phyloP scores from a whole-genome alignment of 2,113 vertebrate genomes.

The Caloenas nicobarica region DNA sequence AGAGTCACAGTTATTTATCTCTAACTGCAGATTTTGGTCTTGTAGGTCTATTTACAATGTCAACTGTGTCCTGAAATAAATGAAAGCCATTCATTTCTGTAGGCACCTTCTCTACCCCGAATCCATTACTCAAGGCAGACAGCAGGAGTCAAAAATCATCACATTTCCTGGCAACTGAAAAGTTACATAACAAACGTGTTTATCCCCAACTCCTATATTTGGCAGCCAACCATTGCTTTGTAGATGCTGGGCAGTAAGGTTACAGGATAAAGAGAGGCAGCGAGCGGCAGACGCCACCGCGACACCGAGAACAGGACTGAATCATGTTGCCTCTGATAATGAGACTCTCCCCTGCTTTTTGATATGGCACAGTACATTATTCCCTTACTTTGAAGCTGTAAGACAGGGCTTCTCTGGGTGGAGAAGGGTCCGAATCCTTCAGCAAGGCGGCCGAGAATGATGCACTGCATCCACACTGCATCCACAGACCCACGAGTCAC shows the following conservation, averaged over 20 bases:
- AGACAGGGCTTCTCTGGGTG: not conserved
- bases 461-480: not conserved
- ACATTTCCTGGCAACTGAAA: not conserved
- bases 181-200: conserved; percentile 25
- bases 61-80: not conserved
- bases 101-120: not conserved
- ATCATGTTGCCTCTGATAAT: not conserved
- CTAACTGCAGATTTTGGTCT: not conserved
- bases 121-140: not conserved
- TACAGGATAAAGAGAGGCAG: not conserved
- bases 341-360: not conserved
- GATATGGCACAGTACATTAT: not conserved
- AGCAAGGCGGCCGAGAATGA: not conserved
- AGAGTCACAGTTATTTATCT: not conserved
- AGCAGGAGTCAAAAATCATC: conserved; percentile 5
- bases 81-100: not conserved
- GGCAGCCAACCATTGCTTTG: not conserved
- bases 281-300: not conserved
- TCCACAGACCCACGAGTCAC: not conserved
- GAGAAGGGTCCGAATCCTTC: not conserved
- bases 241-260: not conserved
- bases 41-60: not conserved
- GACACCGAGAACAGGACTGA: not conserved
- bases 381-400: not conserved
- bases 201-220: not conserved